Percentiles rank a stretch among this genome's conserved stretches.
Evolutionary conservation across 92 coral and sea anemone genomes (phyloP).

Genomic region (Parazoanthus swiftii): DNA sequence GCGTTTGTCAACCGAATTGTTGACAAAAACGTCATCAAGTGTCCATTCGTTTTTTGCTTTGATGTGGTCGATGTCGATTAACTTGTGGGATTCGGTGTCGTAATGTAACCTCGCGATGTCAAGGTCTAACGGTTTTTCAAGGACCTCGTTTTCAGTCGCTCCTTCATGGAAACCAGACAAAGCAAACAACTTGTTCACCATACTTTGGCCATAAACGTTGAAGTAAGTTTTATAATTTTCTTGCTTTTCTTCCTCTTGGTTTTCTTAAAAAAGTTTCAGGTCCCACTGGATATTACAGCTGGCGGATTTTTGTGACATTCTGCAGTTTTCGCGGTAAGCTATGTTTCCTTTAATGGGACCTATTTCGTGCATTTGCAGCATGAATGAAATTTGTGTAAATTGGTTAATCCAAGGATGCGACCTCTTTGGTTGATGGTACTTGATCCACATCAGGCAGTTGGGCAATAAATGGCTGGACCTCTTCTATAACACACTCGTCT

Average conservation of each 20-base stretch:
- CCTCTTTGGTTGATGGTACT: conserved; percentile 53
- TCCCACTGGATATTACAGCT: conserved; percentile 40
- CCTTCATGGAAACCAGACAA: conserved; percentile 1
- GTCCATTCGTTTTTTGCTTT: conserved; percentile 6
- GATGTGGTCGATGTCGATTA: conserved; percentile 40
- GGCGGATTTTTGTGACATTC: conserved; percentile 40
- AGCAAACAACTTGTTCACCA: conserved; percentile 31
- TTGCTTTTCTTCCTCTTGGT: neutral
- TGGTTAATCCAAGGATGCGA: conserved; percentile 53
- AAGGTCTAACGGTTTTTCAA: conserved; percentile 4
- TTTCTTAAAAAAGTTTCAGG: conserved; percentile 33
- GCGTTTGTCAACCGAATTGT: conserved; percentile 35
- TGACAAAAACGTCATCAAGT: conserved; percentile 27
- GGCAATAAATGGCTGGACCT: conserved; percentile 55
- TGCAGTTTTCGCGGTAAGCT: conserved; percentile 55
- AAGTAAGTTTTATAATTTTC: too few relatives aligned
- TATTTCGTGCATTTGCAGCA: conserved; percentile 61
- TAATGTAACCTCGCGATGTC: neutral
- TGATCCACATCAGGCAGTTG: conserved; percentile 53
- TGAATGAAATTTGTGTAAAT: conserved; percentile 49
- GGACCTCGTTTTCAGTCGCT: conserved; percentile 35
- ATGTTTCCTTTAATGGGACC: conserved; percentile 59
- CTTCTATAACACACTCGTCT: conserved; percentile 53
- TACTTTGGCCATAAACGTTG: neutral
- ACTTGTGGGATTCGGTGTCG: conserved; percentile 29